Conservation (phyloP, 1,140 invertebrate genomes). For the Scaptomyza hsui region DNA sequence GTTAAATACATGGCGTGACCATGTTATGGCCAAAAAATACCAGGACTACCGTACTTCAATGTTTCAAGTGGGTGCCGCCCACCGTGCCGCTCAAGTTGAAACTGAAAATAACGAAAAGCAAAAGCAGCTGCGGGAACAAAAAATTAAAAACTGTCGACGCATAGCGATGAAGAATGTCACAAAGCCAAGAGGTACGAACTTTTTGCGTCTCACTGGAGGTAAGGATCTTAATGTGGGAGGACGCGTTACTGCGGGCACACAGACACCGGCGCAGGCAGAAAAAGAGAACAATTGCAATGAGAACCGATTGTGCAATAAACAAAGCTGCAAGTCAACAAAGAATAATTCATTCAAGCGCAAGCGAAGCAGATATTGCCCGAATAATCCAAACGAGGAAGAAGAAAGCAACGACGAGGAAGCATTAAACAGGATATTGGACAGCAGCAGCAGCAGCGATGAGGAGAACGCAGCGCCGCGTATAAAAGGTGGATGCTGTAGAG, state of each 20-base stretch:
- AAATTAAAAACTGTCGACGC: slow-evolving; percentile 47
- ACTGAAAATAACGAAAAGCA: slow-evolving; percentile 43
- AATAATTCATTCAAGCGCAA: slow-evolving; percentile 3
- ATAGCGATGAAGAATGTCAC: slow-evolving; percentile 15
- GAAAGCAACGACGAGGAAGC: neutral
- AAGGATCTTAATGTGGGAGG: slow-evolving; percentile 50
- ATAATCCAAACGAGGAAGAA: neutral
- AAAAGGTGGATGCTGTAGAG: neutral
- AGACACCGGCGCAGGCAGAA: slow-evolving; percentile 40
- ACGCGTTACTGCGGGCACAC: slow-evolving; percentile 55
- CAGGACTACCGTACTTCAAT: slow-evolving; percentile 68
- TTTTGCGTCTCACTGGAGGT: slow-evolving; percentile 18
- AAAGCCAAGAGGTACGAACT: slow-evolving; percentile 20
- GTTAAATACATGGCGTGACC: slow-evolving; percentile 67
- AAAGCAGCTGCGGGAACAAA: slow-evolving; percentile 34
- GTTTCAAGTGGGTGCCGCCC: slow-evolving; percentile 75
- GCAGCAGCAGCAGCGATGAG: slow-evolving; percentile 26
- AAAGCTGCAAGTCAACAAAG: neutral
- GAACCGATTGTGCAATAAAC: slow-evolving; percentile 26
- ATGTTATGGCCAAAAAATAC: slow-evolving; percentile 70
- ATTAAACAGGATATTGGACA: neutral
- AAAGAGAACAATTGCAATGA: slow-evolving; percentile 35
- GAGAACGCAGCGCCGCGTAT: neutral
- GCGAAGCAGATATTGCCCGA: neutral
- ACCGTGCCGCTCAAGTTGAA: slow-evolving; percentile 67